Conservation (phyloP, 2,797 vertebrate genomes). For the Bucorvus abyssinicus region DNA sequence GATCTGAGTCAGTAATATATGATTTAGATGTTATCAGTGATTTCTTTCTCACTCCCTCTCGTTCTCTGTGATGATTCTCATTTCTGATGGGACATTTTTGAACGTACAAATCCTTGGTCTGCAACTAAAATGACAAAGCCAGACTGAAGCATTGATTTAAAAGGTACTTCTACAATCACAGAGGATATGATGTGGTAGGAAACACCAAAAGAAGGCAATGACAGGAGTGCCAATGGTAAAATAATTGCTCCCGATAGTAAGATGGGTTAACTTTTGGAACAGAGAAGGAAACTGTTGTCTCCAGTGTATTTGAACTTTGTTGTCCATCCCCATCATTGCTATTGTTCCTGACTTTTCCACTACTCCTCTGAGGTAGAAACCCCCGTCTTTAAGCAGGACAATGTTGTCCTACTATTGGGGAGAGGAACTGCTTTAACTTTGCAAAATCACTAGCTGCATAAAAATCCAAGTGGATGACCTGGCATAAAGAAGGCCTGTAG, state of each 20-base stretch:
- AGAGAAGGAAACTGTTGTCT: not conserved
- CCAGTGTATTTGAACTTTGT: not conserved
- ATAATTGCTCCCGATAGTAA: not conserved
- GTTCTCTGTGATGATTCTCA: not conserved
- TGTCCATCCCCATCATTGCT: not conserved
- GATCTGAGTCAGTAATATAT: not conserved
- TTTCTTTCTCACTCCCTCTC: not conserved
- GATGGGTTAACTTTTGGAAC: not conserved
- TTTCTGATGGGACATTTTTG: not conserved
- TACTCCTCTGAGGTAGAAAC: not conserved
- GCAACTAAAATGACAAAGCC: not conserved
- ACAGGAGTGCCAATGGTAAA: not conserved
- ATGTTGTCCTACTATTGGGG: not conserved
- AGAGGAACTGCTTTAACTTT: not conserved
- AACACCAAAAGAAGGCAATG: not conserved
- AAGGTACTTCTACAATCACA: not conserved
- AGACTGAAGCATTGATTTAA: not conserved
- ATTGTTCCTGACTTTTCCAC: not conserved
- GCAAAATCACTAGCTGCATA: not conserved
- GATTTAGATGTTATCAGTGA: not conserved
- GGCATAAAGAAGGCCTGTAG: not conserved
- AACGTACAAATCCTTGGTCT: not conserved
- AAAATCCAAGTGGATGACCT: not conserved
- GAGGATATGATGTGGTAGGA: not conserved
- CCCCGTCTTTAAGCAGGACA: not conserved